These are phyloP conservation scores for Beroe forskalii DNA, from an alignment of 37 sponge, comb jelly and placozoan species.

Conservation along the genomic window DNA sequence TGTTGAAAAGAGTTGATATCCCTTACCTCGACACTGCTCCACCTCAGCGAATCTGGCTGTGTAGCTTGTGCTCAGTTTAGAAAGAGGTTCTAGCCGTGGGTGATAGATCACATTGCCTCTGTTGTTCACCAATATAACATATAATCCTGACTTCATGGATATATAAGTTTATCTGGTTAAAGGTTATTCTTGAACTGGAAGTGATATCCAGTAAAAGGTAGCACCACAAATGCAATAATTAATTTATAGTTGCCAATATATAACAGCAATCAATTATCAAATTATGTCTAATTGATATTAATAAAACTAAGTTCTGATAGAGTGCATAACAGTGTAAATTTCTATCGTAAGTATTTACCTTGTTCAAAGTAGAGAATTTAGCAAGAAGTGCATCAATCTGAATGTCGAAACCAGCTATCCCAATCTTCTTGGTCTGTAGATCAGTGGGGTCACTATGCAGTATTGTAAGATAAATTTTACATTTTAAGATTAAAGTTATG, in stretches of 20 bases:
- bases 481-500: too few relatives aligned
- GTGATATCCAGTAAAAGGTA: too few relatives aligned
- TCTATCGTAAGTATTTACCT: not conserved
- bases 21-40: constrained; percentile 20
- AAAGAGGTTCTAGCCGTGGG: constrained; percentile 11
- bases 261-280: too few relatives aligned
- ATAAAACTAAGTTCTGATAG: too few relatives aligned
- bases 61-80: not conserved
- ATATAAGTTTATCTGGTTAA: too few relatives aligned
- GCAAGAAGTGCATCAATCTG: not conserved
- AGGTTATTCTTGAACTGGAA: too few relatives aligned
- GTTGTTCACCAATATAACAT: constrained; percentile 32
- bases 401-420: constrained; percentile 23
- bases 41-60: constrained; percentile 43
- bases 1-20: not conserved
- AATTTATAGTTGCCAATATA: too few relatives aligned
- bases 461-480: too few relatives aligned
- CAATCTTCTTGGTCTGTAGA: constrained; percentile 35
- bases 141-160: not conserved
- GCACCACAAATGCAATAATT: too few relatives aligned
- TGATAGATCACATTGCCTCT: constrained; percentile 46
- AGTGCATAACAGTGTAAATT: too few relatives aligned
- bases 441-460: too few relatives aligned
- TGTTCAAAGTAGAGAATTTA: not conserved
- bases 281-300: too few relatives aligned